phyloP scores from a whole-genome alignment of 2,113 vertebrate species.

The Pithys albifrons region DNA sequence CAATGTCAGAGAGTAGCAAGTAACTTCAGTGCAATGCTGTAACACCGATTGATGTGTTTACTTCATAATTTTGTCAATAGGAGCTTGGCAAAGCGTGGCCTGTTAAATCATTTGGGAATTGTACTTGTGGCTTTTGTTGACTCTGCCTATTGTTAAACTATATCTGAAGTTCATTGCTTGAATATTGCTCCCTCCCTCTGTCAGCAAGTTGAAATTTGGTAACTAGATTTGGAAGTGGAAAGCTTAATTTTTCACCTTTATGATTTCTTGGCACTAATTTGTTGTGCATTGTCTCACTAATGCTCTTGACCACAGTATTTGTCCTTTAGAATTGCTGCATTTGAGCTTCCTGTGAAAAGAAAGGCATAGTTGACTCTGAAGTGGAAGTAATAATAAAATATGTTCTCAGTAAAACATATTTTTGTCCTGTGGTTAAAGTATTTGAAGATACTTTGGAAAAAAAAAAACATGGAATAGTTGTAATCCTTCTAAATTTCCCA shows the following conservation, averaged over 20 bases:
- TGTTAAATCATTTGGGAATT: neutral
- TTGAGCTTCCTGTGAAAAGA: neutral
- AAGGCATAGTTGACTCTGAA: neutral
- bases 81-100: neutral
- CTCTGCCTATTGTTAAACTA: neutral
- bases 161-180: neutral
- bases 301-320: neutral
- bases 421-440: conserved; percentile 3
- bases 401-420: neutral
- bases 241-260: neutral
- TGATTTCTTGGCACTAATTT: neutral
- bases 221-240: neutral
- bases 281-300: neutral
- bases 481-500: neutral
- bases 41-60: neutral
- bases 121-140: neutral
- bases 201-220: conserved; percentile 1
- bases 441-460: neutral
- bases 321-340: neutral
- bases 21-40: neutral
- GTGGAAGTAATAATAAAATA: neutral
- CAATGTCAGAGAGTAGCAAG: neutral
- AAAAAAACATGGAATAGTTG: neutral
- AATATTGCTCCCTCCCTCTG: neutral
- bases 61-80: neutral